phyloP scores from a whole-genome alignment of 2,113 vertebrate species.

The Corythornis vintsioides region DNA sequence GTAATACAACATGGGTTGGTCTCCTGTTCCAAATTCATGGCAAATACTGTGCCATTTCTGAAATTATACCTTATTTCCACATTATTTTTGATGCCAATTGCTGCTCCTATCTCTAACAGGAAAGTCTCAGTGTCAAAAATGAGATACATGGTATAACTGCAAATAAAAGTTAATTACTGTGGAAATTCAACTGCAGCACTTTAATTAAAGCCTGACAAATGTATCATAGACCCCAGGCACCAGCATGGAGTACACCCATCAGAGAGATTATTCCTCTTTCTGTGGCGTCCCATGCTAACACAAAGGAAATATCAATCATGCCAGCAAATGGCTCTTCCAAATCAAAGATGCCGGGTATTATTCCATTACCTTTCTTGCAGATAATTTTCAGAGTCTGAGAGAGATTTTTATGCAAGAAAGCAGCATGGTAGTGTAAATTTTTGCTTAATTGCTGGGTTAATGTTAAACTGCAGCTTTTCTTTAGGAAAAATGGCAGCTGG shows the following conservation, averaged over 20 bases:
- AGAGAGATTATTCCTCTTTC: slow-evolving; percentile 61
- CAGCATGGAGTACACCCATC: slow-evolving; percentile 33
- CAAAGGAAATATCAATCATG: slow-evolving; percentile 61
- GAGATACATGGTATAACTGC: slow-evolving; percentile 31
- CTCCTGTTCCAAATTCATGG: not conserved
- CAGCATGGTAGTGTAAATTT: slow-evolving; percentile 24
- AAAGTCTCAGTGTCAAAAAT: slow-evolving; percentile 46
- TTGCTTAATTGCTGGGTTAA: slow-evolving; percentile 64
- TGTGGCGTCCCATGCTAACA: slow-evolving; percentile 49
- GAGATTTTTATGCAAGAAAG: slow-evolving; percentile 42
- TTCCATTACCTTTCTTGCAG: slow-evolving; percentile 31
- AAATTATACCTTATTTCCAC: not conserved
- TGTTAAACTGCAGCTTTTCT: slow-evolving; percentile 56
- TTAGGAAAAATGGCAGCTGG: slow-evolving; percentile 40
- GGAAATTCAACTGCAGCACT: slow-evolving; percentile 43
- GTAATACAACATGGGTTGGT: not conserved
- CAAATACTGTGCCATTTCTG: not conserved
- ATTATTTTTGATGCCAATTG: not conserved
- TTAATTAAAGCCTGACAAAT: slow-evolving; percentile 72
- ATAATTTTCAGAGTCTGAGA: slow-evolving; percentile 45
- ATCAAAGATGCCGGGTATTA: slow-evolving; percentile 59
- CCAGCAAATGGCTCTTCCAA: slow-evolving; percentile 48
- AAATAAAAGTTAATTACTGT: slow-evolving; percentile 71
- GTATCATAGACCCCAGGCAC: slow-evolving; percentile 38
- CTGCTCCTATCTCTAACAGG: not conserved